Conservation (phyloP, 2,888 invertebrate species). For the Heteromurus nitidus region DNA sequence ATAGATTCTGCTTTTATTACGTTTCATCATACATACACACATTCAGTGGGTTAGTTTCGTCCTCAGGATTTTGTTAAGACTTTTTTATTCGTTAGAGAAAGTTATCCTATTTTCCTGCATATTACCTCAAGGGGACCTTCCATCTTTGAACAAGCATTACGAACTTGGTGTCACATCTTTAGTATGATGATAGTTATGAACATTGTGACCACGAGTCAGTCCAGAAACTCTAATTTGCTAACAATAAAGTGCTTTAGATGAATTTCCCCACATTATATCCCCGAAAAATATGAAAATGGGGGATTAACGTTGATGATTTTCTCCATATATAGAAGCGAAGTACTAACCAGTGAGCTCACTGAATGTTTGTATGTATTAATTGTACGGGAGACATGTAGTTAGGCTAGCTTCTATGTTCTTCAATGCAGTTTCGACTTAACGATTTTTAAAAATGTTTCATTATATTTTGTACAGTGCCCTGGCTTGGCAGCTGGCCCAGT, state of each 20-base stretch:
- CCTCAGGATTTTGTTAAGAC: not conserved
- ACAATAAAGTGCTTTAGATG: too few species aligned
- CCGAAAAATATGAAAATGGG: too few species aligned
- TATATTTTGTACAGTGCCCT: slow-evolving; percentile 74
- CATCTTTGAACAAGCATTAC: too few species aligned
- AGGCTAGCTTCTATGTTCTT: slow-evolving; percentile 54
- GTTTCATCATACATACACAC: not conserved
- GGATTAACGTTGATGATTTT: too few species aligned
- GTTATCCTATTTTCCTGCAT: too few species aligned
- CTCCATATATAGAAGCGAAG: not conserved
- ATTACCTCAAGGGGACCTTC: too few species aligned
- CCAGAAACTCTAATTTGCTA: too few species aligned
- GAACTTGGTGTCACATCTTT: too few species aligned
- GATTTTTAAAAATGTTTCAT: slow-evolving; percentile 60
- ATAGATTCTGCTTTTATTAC: not conserved
- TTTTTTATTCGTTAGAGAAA: too few species aligned
- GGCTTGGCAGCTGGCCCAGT: slow-evolving; percentile 74
- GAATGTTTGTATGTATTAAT: slow-evolving; percentile 22
- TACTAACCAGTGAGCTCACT: slow-evolving; percentile 28
- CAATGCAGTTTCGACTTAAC: slow-evolving; percentile 52
- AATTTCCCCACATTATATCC: too few species aligned
- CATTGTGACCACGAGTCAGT: too few species aligned
- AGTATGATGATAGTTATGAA: too few species aligned
- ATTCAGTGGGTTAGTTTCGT: slow-evolving; percentile 26
- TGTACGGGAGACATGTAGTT: slow-evolving; percentile 53